Conservation (phyloP, 2,797 vertebrate genomes). For the Oreonectes daqikongensis region DNA sequence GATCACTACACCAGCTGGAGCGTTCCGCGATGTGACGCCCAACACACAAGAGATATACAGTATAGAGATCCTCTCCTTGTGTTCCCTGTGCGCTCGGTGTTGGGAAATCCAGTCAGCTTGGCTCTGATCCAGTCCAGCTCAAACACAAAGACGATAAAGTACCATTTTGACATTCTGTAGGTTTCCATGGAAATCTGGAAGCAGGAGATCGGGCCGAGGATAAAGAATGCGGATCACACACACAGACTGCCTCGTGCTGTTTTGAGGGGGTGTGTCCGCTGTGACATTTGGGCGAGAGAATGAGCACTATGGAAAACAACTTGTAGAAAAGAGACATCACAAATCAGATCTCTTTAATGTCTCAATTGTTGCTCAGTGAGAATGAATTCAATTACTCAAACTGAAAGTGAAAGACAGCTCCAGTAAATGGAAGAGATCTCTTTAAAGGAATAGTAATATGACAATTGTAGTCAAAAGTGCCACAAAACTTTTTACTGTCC, state of each 20-base stretch:
- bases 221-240: constrained; percentile 63
- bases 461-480: too few species aligned
- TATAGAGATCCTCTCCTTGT: not conserved
- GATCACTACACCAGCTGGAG: not conserved
- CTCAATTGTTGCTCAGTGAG: not conserved
- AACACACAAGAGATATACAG: not conserved
- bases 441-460: too few species aligned
- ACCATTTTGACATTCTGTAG: constrained; percentile 73
- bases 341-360: not conserved
- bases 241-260: constrained; percentile 71
- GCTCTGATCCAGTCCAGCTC: constrained; percentile 30
- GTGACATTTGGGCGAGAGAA: constrained; percentile 53
- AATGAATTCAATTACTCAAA: too few species aligned
- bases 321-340: too few species aligned
- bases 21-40: not conserved
- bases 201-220: constrained; percentile 67
- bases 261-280: constrained; percentile 62
- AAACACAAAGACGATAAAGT: constrained; percentile 77
- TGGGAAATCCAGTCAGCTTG: constrained; percentile 42
- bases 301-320: not conserved
- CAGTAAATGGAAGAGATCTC: too few species aligned
- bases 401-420: too few species aligned
- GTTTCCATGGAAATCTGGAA: constrained; percentile 78
- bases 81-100: constrained; percentile 22
- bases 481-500: too few species aligned